A percentile compares a stretch with the other conserved stretches of the same genome.
phyloP scores from a whole-genome alignment of 1,140 invertebrate genomes.

The Trachelipus rathkii region DNA sequence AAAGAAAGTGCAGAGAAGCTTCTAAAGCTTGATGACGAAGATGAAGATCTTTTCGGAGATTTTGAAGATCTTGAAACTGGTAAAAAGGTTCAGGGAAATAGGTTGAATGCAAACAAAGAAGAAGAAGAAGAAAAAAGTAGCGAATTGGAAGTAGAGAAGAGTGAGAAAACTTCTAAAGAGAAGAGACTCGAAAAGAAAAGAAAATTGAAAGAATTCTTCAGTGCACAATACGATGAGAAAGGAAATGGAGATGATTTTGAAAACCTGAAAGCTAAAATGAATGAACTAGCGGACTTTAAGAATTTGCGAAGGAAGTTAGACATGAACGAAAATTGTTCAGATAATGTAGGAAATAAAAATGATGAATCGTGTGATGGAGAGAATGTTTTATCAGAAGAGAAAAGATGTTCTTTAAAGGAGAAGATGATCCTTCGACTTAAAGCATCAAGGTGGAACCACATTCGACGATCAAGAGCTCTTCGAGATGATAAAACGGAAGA shows the following conservation, averaged over 20 bases:
- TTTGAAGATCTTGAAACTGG: slow-evolving; percentile 88
- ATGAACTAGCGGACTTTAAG: slow-evolving; percentile 83
- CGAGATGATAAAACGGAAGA: no score
- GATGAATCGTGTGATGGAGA: no score
- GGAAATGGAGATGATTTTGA: slow-evolving; percentile 81
- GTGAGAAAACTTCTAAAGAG: slow-evolving; percentile 54
- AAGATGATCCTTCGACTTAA: no score
- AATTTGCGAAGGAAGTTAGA: no score
- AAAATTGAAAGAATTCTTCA: slow-evolving; percentile 89
- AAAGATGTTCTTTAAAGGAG: no score
- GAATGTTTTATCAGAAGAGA: no score
- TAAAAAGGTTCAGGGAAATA: slow-evolving; percentile 45
- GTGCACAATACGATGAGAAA: slow-evolving; percentile 87
- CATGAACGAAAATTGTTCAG: no score
- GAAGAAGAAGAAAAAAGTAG: slow-evolving; percentile 56
- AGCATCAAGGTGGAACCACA: no score
- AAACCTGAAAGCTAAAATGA: slow-evolving; percentile 79
- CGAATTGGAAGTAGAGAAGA: slow-evolving; percentile 47
- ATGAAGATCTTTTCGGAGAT: slow-evolving; percentile 83
- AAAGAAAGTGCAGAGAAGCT: slow-evolving; percentile 83
- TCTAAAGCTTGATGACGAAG: slow-evolving; percentile 72
- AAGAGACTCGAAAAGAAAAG: slow-evolving; percentile 79
- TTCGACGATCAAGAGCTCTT: no score
- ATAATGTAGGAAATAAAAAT: no score
- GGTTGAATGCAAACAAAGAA: slow-evolving; percentile 52